phyloP scores from a whole-genome alignment of 2,888 invertebrate species.

The Drosophila histrio region DNA sequence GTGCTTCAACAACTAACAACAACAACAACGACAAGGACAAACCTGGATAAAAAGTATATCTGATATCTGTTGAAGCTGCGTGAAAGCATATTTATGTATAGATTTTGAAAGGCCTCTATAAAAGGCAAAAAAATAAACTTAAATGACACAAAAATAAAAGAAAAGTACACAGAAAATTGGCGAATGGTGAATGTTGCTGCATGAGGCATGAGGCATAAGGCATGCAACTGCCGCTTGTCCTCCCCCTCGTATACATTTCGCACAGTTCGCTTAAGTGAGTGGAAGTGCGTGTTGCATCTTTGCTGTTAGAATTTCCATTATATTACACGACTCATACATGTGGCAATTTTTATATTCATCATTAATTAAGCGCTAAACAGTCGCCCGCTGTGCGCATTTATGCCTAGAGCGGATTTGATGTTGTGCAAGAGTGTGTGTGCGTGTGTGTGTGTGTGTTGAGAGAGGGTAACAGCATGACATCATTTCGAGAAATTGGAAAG shows the following conservation, averaged over 20 bases:
- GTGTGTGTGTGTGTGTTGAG: constrained; percentile 13
- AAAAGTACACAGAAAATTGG: constrained; percentile 22
- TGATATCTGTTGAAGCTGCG: constrained; percentile 62
- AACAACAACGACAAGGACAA: constrained; percentile 11
- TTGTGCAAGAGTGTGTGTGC: background rate
- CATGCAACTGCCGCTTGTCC: constrained; percentile 11
- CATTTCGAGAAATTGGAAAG: constrained; percentile 72
- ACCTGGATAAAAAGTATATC: constrained; percentile 35
- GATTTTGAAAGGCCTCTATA: constrained; percentile 59
- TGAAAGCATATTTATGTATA: constrained; percentile 79
- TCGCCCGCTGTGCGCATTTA: constrained; percentile 69
- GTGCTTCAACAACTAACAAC: constrained; percentile 27
- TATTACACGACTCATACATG: constrained; percentile 28
- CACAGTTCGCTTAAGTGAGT: constrained; percentile 33
- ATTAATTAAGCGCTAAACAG: constrained; percentile 81
- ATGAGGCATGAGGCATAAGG: background rate
- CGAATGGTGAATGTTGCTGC: constrained; percentile 30
- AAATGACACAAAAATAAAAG: constrained; percentile 41
- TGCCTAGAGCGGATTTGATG: constrained; percentile 51
- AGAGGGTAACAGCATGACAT: constrained; percentile 69
- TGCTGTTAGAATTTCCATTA: constrained; percentile 58
- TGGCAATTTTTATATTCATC: constrained; percentile 80
- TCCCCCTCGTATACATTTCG: constrained; percentile 6
- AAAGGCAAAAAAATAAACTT: constrained; percentile 18
- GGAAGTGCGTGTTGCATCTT: constrained; percentile 57